Base-by-base conservation (phyloP, 2,797 vertebrate species). In the Notoglanidium macrostoma region DNA sequence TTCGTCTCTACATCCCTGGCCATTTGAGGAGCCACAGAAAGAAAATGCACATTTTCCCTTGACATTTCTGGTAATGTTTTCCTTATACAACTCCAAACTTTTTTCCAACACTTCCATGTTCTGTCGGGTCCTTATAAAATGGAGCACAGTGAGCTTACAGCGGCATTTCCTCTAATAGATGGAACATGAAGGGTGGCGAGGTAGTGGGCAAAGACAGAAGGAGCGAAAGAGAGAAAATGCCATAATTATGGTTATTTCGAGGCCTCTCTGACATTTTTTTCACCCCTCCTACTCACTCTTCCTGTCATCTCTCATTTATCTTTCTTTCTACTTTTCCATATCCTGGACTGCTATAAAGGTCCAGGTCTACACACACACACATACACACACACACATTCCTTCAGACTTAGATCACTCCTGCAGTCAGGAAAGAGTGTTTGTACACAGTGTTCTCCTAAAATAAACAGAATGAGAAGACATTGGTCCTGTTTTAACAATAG, bases 101-200 rank as follows among this genome's bases (percentile, higher is more conserved):
- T 83, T 76, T 83, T 67, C 63, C 63, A 87, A 87, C 46, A 51
- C 83, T 86, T 84, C 74, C 83, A 83, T 44, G 19, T 79, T 61
- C 54, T 61, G 63, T 82, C 21, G 26, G 55, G 76, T 70, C 68
- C 74, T 86, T 88, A 40, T 68, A 70, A 82, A 87, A 89, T 65
- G 68, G 81, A 91, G 49, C 77, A 76, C 85, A 74, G 55, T 55
- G 80, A 85, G 88, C 91, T 88, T 89, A 87, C 88, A 90, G 86
- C 90, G 89, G 89, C 87, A 90, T 89, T 92, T 90, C 90, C 89
- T 89, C 85, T 87, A 86, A 84, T 86, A 79, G 82, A 88, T 77
- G 76, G 59, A 76, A 70, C 77, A 83, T 84, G 76, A 85, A 86
- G 88, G 81, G 65, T 81, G 86, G 76, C 61, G 87, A 85, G 80